A percentile compares a stretch with the other conserved stretches of the same genome.
Conservation (phyloP, 2,113 vertebrate species). For the Camelus bactrianus region DNA sequence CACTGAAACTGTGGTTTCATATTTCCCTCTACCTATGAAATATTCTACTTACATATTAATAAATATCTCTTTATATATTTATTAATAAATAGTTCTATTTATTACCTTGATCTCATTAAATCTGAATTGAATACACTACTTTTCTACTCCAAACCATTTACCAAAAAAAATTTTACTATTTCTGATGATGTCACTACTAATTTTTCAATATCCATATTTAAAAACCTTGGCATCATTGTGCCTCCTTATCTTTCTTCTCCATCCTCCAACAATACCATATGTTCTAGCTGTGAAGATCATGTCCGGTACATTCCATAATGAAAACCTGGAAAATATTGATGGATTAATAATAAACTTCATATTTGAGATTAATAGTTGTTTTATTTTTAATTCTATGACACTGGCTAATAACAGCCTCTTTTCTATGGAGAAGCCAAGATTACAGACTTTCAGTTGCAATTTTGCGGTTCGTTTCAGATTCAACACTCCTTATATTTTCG, state of each 20-base stretch:
- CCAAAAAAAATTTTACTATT: not conserved
- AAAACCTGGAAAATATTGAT: not conserved
- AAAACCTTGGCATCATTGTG: not conserved
- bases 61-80: not conserved
- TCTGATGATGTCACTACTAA: not conserved
- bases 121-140: not conserved
- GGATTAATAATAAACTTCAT: not conserved
- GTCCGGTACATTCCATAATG: not conserved
- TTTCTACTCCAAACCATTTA: not conserved
- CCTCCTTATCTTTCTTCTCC: not conserved
- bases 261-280: not conserved
- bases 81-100: not conserved
- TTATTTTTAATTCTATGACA: not conserved
- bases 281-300: not conserved
- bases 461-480: not conserved
- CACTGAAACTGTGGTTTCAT: not conserved
- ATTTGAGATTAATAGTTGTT: not conserved
- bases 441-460: not conserved
- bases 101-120: not conserved
- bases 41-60: not conserved
- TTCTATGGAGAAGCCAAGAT: not conserved
- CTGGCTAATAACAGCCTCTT: not conserved
- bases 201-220: not conserved
- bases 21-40: not conserved
- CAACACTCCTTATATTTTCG: not conserved